Conservation (phyloP, 2,113 vertebrate species). For the Oncorhynchus masou region DNA sequence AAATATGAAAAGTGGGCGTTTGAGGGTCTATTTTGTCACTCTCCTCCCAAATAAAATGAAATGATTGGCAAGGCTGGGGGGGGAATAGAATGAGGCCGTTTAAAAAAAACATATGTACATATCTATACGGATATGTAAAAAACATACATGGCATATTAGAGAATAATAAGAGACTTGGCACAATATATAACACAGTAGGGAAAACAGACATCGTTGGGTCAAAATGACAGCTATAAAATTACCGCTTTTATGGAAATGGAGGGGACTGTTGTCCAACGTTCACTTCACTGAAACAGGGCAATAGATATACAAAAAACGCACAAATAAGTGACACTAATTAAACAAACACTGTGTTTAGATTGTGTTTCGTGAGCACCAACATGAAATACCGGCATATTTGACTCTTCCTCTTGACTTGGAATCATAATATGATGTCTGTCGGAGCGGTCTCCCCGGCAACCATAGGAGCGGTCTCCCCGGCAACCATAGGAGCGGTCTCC, state of each 20-base stretch:
- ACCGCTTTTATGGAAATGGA: conserved; percentile 74
- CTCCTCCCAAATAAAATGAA: conserved; percentile 59
- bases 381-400: conserved; percentile 67
- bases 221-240: conserved; percentile 73
- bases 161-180: conserved; percentile 69
- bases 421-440: conserved; percentile 50
- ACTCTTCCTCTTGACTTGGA: conserved; percentile 70
- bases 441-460: conserved; percentile 32
- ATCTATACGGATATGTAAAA: conserved; percentile 74
- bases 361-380: conserved; percentile 77
- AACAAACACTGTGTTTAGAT: conserved; percentile 80
- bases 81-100: conserved; percentile 67
- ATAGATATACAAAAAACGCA: conserved; percentile 83
- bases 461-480: conserved; percentile 31
- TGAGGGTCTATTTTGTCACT: conserved; percentile 45
- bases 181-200: conserved; percentile 70
- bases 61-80: conserved; percentile 45
- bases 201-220: conserved; percentile 70
- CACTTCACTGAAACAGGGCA: conserved; percentile 82
- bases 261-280: conserved; percentile 69
- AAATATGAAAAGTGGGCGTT: conserved; percentile 51
- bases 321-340: conserved; percentile 86
- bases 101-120: conserved; percentile 72
- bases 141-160: conserved; percentile 70
- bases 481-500: neutral